Base-by-base conservation (phyloP, 1,140 invertebrate genomes). In the Euglossa dilemma region DNA sequence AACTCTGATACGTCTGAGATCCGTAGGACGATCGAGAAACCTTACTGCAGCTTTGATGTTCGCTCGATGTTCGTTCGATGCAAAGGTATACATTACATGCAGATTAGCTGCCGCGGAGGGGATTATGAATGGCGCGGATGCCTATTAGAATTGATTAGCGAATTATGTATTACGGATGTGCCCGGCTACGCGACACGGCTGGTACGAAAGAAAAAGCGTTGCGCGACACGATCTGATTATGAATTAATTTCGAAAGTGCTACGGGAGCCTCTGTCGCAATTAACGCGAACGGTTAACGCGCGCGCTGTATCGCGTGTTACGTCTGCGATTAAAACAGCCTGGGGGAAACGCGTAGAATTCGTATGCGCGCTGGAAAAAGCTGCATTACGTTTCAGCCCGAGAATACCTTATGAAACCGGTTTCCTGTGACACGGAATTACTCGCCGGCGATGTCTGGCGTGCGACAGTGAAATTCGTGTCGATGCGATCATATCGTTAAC, bases 161-260 rank as follows among this genome's bases (percentile, higher is more conserved):
- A 23, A 76, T 50, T 63, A 50, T 12, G 59, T 36, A 50, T 50
- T 23, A 20, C 45, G 4, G 14, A 50, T 8, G 59, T 43, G 74
- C 52, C 25, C 12, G 36, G 73, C 23, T 72, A 43, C 43, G 52
- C 70, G 36, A 57, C 70, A 18, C 36, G 54, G 25, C 47, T 59
- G 43, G 23, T 61, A 74, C 6, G 71, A 52, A 64, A 63, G 47
- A 20, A 43, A 76, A 64, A 76, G 74, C 25, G 25, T 61, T 14
- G 45, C 45, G 9, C 12, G 25, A 64, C 61, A 28, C 47, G 74
- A 52, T 64, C 20, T 16, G 74, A 64, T 64, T 76, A n/a, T n/a
- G 23, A 76, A 76, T 76, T 64, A 66, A 64, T 76, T 76, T 63
- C 74, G 74, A 76, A 76, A 76, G 74, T 50, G 43, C 6, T 9